Conservation (phyloP, 2,888 invertebrate genomes). For the Chrysotoxum bicinctum region DNA sequence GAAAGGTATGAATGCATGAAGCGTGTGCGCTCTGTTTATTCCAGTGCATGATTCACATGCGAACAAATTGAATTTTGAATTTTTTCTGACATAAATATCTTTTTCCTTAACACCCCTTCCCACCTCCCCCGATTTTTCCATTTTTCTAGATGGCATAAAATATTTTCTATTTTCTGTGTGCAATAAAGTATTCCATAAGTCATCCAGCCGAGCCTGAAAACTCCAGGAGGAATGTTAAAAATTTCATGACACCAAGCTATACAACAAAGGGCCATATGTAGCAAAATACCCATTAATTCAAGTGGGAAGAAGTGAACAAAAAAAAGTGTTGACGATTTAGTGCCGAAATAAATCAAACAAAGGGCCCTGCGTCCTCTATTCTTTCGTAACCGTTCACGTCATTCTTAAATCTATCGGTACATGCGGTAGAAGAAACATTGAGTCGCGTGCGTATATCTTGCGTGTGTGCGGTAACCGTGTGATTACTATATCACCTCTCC, state of each 20-base stretch:
- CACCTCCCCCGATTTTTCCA: neutral
- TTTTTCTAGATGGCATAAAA: slow-evolving; percentile 36
- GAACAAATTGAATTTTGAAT: slow-evolving; percentile 41
- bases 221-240: neutral
- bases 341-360: slow-evolving; percentile 15
- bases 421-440: neutral
- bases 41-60: slow-evolving; percentile 23
- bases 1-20: slow-evolving; percentile 55
- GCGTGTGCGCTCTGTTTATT: slow-evolving; percentile 3
- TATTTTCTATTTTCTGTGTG: slow-evolving; percentile 13
- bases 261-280: slow-evolving; percentile 12
- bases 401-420: neutral
- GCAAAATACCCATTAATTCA: slow-evolving; percentile 40
- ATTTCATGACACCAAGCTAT: neutral
- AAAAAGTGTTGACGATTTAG: slow-evolving; percentile 22
- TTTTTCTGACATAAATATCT: slow-evolving; percentile 26
- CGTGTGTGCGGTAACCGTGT: slow-evolving; percentile 45
- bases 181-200: slow-evolving; percentile 8
- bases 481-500: slow-evolving; percentile 25
- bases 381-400: neutral
- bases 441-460: slow-evolving; percentile 52
- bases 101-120: neutral
- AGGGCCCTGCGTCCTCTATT: neutral
- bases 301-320: neutral
- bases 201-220: neutral